Conservation (phyloP, 2,888 invertebrate genomes). For the Metacarcinus magister region DNA sequence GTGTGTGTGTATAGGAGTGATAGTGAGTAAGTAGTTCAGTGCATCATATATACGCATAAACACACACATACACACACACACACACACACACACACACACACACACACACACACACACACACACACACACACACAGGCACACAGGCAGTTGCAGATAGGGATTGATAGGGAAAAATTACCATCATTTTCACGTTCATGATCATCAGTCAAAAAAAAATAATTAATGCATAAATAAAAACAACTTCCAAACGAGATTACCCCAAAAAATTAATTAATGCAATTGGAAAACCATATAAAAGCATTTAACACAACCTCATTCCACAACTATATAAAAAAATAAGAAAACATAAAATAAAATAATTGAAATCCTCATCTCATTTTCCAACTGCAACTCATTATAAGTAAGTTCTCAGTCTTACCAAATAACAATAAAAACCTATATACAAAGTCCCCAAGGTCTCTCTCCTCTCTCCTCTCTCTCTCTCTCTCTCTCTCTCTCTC, state of each 20-base stretch:
- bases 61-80: no score
- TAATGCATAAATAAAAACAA: not conserved
- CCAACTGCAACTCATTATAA: not conserved
- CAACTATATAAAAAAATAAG: not conserved
- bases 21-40: no score
- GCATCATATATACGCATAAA: no score
- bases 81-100: no score
- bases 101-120: no score
- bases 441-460: not conserved
- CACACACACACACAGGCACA: no score
- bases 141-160: no score
- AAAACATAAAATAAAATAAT: not conserved
- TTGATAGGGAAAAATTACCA: no score
- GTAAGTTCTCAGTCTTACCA: not conserved
- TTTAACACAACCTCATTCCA: not conserved
- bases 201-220: no score
- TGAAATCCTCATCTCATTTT: not conserved
- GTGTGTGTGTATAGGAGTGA: no score
- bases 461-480: not conserved
- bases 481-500: not conserved
- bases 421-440: not conserved
- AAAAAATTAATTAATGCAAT: not conserved
- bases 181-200: no score
- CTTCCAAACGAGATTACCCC: not conserved
- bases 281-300: not conserved